Evolutionary conservation across 2,113 vertebrate genomes (phyloP), one percentile per base, ranked within the genome.

Genomic region (Protomyctophum bolini): DNA sequence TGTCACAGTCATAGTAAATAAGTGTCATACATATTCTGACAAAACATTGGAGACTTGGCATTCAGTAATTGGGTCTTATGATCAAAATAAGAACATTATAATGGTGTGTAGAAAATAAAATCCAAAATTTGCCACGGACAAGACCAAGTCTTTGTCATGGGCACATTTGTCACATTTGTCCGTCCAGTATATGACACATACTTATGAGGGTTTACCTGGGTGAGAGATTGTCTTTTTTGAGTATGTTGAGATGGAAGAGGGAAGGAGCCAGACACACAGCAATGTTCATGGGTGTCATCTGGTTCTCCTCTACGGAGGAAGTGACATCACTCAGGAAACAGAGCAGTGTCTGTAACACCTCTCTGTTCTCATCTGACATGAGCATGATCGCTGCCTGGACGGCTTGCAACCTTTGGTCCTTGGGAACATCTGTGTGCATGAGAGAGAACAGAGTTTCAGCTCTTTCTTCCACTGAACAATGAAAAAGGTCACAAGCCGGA

Each of bases 221-320:
- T 1, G 97, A 95, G 11, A 93, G 89, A 83, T 94, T 96, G 87
- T 98, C 98, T 83, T 97, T 99, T 91, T 97, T 99, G 73, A 96
- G 80, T 72, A 98, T 92, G 77, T 98, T 99, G 62, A 99, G 97
- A 72, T 99, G 98, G 87, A 99, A 99, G 9, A 99, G 96, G 0
- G 98, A 99, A 1, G 98, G 98, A 2, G 98, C 98, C 85, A 99
- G 88, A 59, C 98, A 99, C 77, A 99, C 97, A 0, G 98, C 98
- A 0, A 99, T 93, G 81, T 99, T 99, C 96, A 97, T 98, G 58
- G 98, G 93, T 0, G 97, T 99, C 98, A 99, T 99, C 89, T 98
- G 98, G 75, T 99, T 99, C 84, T 98, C 97, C 62, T 96, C 94
- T 81, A 98, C 98, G 0, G 95, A 93, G 67, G 95, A 93, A 67